These are phyloP conservation scores for Rhamnusium bicolor DNA, from an alignment of 2,888 invertebrate genomes.

Conservation along the genomic window DNA sequence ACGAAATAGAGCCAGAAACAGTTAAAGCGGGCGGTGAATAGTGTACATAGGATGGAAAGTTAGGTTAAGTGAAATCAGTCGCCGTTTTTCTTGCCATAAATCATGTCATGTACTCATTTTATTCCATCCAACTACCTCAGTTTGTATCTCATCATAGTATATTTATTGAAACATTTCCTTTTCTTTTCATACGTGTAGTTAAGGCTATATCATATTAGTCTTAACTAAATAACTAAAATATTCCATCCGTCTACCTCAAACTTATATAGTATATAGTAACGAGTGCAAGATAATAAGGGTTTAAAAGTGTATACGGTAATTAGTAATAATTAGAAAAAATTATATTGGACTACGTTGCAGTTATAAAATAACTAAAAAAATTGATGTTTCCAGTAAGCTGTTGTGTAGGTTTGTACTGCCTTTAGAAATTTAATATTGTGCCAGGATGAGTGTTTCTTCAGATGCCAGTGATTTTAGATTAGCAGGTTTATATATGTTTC, in stretches of 20 bases:
- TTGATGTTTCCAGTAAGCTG: constrained; percentile 63
- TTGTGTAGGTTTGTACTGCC: constrained; percentile 63
- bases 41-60: constrained; percentile 54
- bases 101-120: constrained; percentile 61
- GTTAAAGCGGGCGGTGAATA: constrained; percentile 71
- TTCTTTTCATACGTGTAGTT: constrained; percentile 29
- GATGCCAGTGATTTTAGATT: constrained; percentile 52
- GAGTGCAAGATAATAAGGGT: constrained; percentile 70
- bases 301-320: constrained; percentile 70
- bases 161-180: constrained; percentile 57
- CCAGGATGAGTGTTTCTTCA: constrained; percentile 57
- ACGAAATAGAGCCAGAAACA: constrained; percentile 70
- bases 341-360: constrained; percentile 65
- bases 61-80: constrained; percentile 53
- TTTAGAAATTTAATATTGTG: constrained; percentile 58
- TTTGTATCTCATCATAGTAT: constrained; percentile 62
- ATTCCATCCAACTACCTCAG: constrained; percentile 85
- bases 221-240: constrained; percentile 50
- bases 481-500: constrained; percentile 37
- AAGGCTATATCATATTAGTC: constrained; percentile 31
- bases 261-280: constrained; percentile 57
- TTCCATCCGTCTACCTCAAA: constrained; percentile 72
- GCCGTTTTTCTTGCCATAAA: constrained; percentile 59
- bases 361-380: constrained; percentile 64
- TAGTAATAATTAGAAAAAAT: constrained; percentile 51